Evolutionary conservation across 2,888 invertebrate genomes (phyloP).

Genomic region (Drosophila infuscata): DNA sequence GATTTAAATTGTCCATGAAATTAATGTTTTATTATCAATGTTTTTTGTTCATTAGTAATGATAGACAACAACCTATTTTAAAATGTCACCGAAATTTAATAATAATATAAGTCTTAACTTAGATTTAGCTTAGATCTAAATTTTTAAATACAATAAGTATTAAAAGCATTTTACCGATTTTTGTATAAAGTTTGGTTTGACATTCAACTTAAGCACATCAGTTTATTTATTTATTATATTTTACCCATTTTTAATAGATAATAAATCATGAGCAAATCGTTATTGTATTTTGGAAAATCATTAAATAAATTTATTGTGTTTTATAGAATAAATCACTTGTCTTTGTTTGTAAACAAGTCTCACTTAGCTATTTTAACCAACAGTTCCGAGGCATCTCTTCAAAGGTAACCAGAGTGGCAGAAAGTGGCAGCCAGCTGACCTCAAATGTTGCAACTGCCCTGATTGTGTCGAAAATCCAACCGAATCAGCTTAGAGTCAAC

Average conservation of each 20-base stretch:
- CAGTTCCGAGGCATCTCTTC: not conserved
- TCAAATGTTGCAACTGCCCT: constrained; percentile 3
- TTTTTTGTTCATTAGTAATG: not conserved
- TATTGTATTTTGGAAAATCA: too few species aligned
- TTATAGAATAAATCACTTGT: not conserved
- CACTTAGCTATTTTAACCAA: not conserved
- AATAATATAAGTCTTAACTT: not conserved
- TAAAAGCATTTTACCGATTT: not conserved
- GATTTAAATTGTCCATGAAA: not conserved
- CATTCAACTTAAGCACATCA: not conserved
- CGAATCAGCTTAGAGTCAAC: constrained; percentile 44
- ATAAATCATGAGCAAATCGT: not conserved
- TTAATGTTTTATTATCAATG: not conserved
- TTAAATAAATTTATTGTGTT: not conserved
- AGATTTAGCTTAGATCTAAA: not conserved
- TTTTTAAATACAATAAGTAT: not conserved
- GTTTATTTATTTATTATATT: not conserved
- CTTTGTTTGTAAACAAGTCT: not conserved
- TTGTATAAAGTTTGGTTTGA: not conserved
- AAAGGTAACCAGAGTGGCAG: not conserved
- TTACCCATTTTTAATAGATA: not conserved
- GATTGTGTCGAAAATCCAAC: constrained; percentile 11
- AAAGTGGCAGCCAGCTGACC: not conserved
- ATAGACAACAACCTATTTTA: not conserved
- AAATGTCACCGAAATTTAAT: not conserved